Base-by-base conservation (phyloP, 2,797 vertebrate genomes). In the Enteromius radiatus region DNA sequence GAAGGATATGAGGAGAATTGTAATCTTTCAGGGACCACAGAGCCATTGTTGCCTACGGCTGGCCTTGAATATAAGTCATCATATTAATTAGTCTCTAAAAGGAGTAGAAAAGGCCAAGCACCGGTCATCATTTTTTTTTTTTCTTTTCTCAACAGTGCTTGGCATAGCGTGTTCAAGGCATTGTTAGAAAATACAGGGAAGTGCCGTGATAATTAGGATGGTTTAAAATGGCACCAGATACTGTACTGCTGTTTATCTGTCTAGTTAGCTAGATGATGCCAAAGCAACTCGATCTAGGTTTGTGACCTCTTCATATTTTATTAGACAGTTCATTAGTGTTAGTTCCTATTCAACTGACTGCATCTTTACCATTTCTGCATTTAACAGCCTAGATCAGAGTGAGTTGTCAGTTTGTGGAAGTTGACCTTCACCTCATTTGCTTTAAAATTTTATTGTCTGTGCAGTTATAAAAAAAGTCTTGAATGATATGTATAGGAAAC, bases 1-100 rank as follows among this genome's bases (percentile, higher is more conserved):
- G 68, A 54, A 78, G 61, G 49, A 75, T 78, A 77, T 74, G 82
- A 41, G 80, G 33, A 71, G 76, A 84, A 84, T 78, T 80, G n/a
- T 81, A 81, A 86, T 83, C 47, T 49, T 69, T 63, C 38, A 43
- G 43, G 21, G 49, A 69, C 78, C 64, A 38, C 43, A 41, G 33
- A n/a, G 19, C 36, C 61, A 61, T 67, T 67, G 71, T 76, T 43
- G 28, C 36, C 19, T 26, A 15, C 19, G 26, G 47, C 61, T 45
- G 73, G 74, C 36, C 38, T 61, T 54, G 71, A 82, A 56, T 82
- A 76, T 26, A 74, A 65, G 80, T 73, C 3, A 2, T 2, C 11
- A 0, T 52, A 52, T 65, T 75, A 75, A 81, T 75, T 74, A 41
- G 43, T 65, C 31, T 64, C 17, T 52, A 41, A 52, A 65, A 81